phyloP scores from a whole-genome alignment of 2,113 vertebrate genomes.

The Pseudorectes ferrugineus region DNA sequence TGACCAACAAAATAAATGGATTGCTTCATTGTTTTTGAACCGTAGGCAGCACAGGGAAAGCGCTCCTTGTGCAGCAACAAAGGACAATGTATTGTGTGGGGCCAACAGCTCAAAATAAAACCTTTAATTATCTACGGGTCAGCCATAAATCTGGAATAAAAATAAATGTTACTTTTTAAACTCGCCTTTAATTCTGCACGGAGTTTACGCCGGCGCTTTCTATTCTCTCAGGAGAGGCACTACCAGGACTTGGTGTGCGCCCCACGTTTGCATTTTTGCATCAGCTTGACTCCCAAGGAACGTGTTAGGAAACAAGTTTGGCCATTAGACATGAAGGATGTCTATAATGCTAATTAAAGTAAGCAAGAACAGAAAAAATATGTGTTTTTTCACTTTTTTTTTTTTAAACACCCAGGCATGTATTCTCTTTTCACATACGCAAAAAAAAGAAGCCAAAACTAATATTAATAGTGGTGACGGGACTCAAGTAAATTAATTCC shows the following conservation, averaged over 20 bases:
- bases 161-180: slow-evolving; percentile 63
- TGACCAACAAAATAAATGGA: slow-evolving; percentile 85
- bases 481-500: slow-evolving; percentile 42
- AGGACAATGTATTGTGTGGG: slow-evolving; percentile 75
- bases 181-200: neutral
- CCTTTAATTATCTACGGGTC: slow-evolving; percentile 81
- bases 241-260: neutral
- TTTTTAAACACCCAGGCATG: neutral
- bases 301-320: neutral
- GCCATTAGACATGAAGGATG: neutral
- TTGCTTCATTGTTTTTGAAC: slow-evolving; percentile 79
- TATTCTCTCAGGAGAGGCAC: slow-evolving; percentile 1
- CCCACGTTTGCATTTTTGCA: neutral
- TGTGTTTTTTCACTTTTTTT: neutral
- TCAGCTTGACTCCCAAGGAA: neutral
- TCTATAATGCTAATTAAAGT: slow-evolving; percentile 3
- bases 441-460: slow-evolving; percentile 33
- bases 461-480: slow-evolving; percentile 15
- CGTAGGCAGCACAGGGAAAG: slow-evolving; percentile 76
- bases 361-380: neutral
- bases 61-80: slow-evolving; percentile 74
- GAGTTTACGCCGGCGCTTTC: neutral
- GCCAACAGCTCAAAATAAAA: slow-evolving; percentile 76
- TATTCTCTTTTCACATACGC: neutral
- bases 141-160: slow-evolving; percentile 74